A percentile compares a stretch with the other conserved stretches of the same genome.
phyloP scores from a whole-genome alignment of 2,797 vertebrate genomes.

The Netta rufina region DNA sequence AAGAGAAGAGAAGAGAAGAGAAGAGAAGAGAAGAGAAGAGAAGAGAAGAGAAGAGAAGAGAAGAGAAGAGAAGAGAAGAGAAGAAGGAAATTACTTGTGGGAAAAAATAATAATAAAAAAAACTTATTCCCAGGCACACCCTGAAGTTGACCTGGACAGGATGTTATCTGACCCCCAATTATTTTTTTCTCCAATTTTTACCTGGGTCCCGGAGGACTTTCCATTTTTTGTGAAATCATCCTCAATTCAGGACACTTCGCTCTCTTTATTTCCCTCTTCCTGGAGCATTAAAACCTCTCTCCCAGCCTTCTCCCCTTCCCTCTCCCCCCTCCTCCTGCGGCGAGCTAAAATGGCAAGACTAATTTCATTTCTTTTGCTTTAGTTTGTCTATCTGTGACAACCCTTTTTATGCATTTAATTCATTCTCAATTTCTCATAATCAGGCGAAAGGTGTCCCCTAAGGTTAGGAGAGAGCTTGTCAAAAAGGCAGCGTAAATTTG shows the following conservation, averaged over 20 bases:
- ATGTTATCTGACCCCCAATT: fast-evolving
- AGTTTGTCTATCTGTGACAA: conserved; percentile 93
- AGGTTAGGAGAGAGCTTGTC: conserved; percentile 89
- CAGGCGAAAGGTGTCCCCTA: conserved; percentile 93
- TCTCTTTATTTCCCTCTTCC: conserved; percentile 1
- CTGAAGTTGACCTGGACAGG: background rate
- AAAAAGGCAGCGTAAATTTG: conserved; percentile 88
- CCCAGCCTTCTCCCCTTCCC: conserved; percentile 53
- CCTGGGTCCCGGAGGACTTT: background rate
- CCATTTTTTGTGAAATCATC: background rate
- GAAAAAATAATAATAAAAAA: too few species aligned
- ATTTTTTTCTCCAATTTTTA: background rate
- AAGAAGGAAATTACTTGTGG: too few species aligned
- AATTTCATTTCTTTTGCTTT: conserved; percentile 90
- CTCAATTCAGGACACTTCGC: background rate
- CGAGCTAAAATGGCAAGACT: conserved; percentile 87
- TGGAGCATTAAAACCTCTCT: background rate
- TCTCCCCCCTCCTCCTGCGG: conserved; percentile 68
- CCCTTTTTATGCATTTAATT: conserved; percentile 98
- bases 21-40: background rate
- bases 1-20: too few species aligned
- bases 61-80: too few species aligned
- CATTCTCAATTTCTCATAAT: conserved; percentile 99
- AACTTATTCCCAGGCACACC: background rate
- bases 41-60: background rate